phyloP scores from a whole-genome alignment of 2,113 vertebrate species.

The Thalassoma bifasciatum region DNA sequence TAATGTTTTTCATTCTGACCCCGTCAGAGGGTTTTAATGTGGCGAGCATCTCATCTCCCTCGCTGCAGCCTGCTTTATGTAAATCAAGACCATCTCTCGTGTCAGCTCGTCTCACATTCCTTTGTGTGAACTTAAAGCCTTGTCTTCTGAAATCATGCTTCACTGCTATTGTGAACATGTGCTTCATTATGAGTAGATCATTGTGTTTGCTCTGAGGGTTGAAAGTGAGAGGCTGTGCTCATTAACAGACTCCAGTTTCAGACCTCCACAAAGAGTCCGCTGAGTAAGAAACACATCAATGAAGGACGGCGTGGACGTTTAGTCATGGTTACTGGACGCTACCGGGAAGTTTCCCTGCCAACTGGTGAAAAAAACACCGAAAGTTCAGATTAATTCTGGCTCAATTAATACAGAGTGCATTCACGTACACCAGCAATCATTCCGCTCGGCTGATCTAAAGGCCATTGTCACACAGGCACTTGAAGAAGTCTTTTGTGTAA shows the following conservation, averaged over 20 bases:
- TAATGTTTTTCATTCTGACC: constrained; percentile 67
- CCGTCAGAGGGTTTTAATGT: constrained; percentile 69
- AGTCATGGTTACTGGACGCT: constrained; percentile 43
- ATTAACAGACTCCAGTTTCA: constrained; percentile 52
- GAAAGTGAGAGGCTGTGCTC: constrained; percentile 69
- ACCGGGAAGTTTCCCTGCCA: constrained; percentile 53
- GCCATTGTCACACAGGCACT: constrained; percentile 83
- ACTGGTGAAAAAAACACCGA: constrained; percentile 43
- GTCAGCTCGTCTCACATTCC: constrained; percentile 71
- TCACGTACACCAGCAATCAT: constrained; percentile 82
- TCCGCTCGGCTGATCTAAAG: constrained; percentile 83
- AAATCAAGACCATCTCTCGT: constrained; percentile 71
- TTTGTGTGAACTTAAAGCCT: constrained; percentile 66
- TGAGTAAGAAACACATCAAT: constrained; percentile 15
- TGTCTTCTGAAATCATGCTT: constrained; percentile 69
- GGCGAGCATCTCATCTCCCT: constrained; percentile 60
- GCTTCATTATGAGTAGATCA: constrained; percentile 62
- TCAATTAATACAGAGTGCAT: constrained; percentile 81
- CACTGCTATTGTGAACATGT: constrained; percentile 58
- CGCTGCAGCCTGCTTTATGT: constrained; percentile 52
- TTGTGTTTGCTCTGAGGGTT: constrained; percentile 53
- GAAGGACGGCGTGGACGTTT: constrained; percentile 31
- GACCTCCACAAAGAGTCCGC: constrained; percentile 35
- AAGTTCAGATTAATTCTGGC: constrained; percentile 82
- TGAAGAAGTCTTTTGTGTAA: constrained; percentile 86